These are phyloP conservation scores for Chaetorhynchus papuensis DNA, from an alignment of 2,113 vertebrate genomes.

Conservation along the genomic window DNA sequence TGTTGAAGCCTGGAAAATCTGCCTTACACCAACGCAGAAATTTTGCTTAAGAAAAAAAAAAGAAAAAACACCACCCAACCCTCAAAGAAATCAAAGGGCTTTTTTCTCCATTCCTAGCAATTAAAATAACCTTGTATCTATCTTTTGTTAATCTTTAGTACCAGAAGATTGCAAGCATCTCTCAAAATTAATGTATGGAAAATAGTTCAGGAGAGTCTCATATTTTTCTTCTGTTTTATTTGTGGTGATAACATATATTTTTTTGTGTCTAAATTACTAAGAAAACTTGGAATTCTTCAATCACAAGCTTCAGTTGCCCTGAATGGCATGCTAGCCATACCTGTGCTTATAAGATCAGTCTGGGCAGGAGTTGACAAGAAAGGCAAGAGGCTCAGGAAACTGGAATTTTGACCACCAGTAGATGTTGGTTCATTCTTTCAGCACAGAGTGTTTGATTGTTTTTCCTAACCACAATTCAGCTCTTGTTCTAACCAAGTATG, in stretches of 20 bases:
- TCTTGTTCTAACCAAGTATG: not conserved
- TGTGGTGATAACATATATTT: not conserved
- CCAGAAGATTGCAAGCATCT: not conserved
- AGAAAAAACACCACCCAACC: slow-evolving; percentile 21
- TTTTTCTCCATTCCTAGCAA: slow-evolving; percentile 37
- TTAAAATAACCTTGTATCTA: slow-evolving; percentile 37
- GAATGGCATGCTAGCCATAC: not conserved
- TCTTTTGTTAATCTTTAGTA: slow-evolving; percentile 9
- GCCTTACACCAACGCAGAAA: slow-evolving; percentile 82
- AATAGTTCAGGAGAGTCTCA: not conserved
- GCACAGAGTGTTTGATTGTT: not conserved
- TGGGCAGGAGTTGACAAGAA: not conserved
- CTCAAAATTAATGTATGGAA: not conserved
- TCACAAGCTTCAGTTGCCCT: not conserved
- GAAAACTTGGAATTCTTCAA: not conserved
- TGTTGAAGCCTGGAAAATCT: slow-evolving; percentile 81
- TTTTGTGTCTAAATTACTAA: not conserved
- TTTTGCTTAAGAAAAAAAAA: slow-evolving; percentile 73
- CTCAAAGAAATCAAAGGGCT: slow-evolving; percentile 67
- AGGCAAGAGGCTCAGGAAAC: not conserved
- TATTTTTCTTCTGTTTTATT: not conserved
- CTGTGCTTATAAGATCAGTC: not conserved
- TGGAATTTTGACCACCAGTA: not conserved
- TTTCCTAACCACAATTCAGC: not conserved
- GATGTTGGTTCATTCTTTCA: not conserved